phyloP scores from a whole-genome alignment of 2,888 invertebrate genomes.

The Volucella inflata region DNA sequence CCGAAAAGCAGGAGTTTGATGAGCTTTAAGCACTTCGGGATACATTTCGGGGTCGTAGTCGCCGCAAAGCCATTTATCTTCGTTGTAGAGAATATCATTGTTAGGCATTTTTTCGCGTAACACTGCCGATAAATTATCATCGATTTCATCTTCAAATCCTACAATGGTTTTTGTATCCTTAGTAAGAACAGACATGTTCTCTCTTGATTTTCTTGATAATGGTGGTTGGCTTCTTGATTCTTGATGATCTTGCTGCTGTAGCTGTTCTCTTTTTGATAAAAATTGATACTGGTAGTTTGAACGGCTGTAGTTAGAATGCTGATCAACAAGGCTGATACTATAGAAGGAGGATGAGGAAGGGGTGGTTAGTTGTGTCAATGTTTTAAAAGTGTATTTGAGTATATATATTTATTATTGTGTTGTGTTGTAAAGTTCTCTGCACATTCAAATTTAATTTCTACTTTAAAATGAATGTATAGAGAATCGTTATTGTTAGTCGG shows the following conservation, averaged over 20 bases:
- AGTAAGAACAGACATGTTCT: constrained; percentile 53
- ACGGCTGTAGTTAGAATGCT: constrained; percentile 37
- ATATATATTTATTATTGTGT: constrained; percentile 19
- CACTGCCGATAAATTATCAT: constrained; percentile 54
- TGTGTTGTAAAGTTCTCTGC: neutral
- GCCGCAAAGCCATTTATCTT: constrained; percentile 62
- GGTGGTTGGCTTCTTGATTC: constrained; percentile 18
- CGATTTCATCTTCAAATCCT: constrained; percentile 52
- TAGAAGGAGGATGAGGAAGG: constrained; percentile 18
- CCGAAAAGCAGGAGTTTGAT: constrained; percentile 46
- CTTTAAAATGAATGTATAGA: constrained; percentile 28
- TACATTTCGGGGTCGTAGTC: constrained; percentile 47
- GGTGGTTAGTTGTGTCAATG: constrained; percentile 38
- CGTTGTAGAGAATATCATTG: constrained; percentile 62
- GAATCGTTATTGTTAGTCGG: neutral
- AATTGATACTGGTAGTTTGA: constrained; percentile 40
- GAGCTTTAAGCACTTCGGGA: constrained; percentile 46
- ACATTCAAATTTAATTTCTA: neutral
- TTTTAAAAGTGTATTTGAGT: constrained; percentile 17
- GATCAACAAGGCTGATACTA: constrained; percentile 51
- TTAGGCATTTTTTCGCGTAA: constrained; percentile 70
- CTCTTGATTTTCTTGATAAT: constrained; percentile 10
- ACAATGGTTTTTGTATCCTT: constrained; percentile 50
- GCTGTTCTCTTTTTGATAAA: constrained; percentile 10
- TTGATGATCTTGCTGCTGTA: constrained; percentile 9